Base-by-base conservation (phyloP, 1,140 invertebrate species). In the Holcopasites calliopsidis region DNA sequence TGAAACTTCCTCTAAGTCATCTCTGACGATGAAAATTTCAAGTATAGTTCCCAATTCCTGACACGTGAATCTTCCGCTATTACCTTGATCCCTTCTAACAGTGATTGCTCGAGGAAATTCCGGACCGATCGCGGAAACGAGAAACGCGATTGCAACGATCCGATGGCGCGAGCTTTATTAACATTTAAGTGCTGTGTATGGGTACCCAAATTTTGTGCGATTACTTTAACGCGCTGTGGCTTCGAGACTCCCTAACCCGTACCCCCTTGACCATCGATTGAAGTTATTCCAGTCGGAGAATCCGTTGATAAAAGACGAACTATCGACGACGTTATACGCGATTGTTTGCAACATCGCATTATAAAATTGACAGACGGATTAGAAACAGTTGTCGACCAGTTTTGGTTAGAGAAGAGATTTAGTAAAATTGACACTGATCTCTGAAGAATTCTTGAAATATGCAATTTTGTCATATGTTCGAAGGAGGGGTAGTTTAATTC, bases 121-220 rank as follows among this genome's bases (percentile, higher is more conserved):
- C 31, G 42, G 13, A 38, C 31, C 31, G 18, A 44, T 47, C 50
- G 35, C 38, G 31, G 28, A 21, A 57, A 57, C 50, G 10, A 16
- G 18, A 57, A 54, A 26, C 21, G 21, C 61, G 61, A 44, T 74
- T 18, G 23, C 49, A 55, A 54, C 21, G 61, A 73, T 65, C 35
- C 33, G 4, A 13, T 16, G 26, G 28, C 2, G 52, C 10, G 26
- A 44, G 44, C 60, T 23, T 44, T 74, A 21, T 57, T 57, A 55
- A 66, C 71, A 57, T 66, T 57, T 66, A 74, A 61, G 71, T 74
- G 50, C 16, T 31, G 62, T 21, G 21, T 28, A 35, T 55, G 21
- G 28, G 38, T 57, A 74, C 50, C 62, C 71, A 35, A 74, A 74
- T 74, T 74, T 74, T 74, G 62, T n/a, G 40, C 49, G 38, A 64